Conservation (phyloP, 23 tunicate species). For the Ciona savignyi region DNA sequence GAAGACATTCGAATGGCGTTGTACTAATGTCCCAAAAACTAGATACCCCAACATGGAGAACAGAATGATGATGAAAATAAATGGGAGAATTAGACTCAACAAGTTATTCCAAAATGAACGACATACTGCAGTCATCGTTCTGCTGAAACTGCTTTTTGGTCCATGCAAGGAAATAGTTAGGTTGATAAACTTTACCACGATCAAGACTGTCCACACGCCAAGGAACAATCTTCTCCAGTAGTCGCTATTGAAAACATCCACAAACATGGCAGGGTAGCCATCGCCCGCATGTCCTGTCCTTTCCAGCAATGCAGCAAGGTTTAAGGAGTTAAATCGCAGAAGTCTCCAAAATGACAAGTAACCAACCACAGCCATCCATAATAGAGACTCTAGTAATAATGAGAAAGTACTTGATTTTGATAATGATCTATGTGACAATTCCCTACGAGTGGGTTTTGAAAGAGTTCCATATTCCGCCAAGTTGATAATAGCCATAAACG, state of each 20-base stretch:
- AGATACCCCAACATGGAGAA: conserved; percentile 4
- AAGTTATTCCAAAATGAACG: neutral
- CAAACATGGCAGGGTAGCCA: conserved; percentile 9
- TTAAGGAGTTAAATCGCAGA: conserved; percentile 4
- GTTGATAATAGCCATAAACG: neutral
- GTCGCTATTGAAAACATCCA: conserved; percentile 6
- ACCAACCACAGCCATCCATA: conserved; percentile 24
- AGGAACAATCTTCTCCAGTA: neutral
- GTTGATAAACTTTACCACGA: conserved; percentile 13
- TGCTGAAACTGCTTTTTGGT: conserved; percentile 5
- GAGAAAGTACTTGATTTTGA: neutral
- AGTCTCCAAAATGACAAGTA: conserved; percentile 8
- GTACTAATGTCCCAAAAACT: conserved; percentile 4
- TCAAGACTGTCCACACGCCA: conserved; percentile 22
- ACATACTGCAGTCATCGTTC: conserved; percentile 11
- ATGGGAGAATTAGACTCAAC: neutral
- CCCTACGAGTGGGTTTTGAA: neutral
- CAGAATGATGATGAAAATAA: neutral
- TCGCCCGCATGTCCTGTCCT: conserved; percentile 13
- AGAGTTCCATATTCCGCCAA: neutral
- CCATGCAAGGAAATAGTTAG: conserved; percentile 27
- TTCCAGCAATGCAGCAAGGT: conserved; percentile 9
- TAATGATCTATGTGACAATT: conserved; percentile 6
- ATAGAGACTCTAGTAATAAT: neutral
- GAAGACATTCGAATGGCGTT: neutral